phyloP scores from a whole-genome alignment of 2,113 vertebrate genomes.

The Cepphus grylle region DNA sequence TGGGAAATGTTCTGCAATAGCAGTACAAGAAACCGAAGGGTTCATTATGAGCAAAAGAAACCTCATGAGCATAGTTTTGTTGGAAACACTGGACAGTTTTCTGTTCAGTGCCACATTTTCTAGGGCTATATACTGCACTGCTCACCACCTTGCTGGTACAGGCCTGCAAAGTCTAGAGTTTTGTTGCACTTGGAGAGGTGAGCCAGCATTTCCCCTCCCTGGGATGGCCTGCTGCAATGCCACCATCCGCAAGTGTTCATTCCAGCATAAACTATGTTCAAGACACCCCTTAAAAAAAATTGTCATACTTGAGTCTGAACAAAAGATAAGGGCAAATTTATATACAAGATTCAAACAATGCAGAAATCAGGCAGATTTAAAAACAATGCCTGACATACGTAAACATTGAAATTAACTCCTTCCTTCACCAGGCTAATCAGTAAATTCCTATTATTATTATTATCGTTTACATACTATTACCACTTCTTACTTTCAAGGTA shows the following conservation, averaged over 20 bases:
- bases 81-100: not conserved
- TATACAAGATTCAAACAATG: not conserved
- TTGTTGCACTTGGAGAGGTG: not conserved
- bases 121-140: not conserved
- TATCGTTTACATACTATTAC: not conserved
- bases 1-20: not conserved
- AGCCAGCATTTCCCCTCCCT: fast-evolving
- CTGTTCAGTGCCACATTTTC: not conserved
- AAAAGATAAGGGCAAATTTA: not conserved
- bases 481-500: not conserved
- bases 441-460: not conserved
- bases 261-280: not conserved
- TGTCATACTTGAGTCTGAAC: not conserved
- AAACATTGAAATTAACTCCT: not conserved
- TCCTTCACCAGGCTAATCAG: not conserved
- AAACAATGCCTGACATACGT: not conserved
- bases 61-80: not conserved
- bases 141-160: not conserved
- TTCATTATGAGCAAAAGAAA: not conserved
- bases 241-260: not conserved
- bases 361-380: not conserved
- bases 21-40: not conserved
- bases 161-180: not conserved
- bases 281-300: not conserved
- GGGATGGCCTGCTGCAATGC: fast-evolving